Evolutionary conservation across 2,797 vertebrate species (phyloP).

Genomic region (Anolis apletophallus): DNA sequence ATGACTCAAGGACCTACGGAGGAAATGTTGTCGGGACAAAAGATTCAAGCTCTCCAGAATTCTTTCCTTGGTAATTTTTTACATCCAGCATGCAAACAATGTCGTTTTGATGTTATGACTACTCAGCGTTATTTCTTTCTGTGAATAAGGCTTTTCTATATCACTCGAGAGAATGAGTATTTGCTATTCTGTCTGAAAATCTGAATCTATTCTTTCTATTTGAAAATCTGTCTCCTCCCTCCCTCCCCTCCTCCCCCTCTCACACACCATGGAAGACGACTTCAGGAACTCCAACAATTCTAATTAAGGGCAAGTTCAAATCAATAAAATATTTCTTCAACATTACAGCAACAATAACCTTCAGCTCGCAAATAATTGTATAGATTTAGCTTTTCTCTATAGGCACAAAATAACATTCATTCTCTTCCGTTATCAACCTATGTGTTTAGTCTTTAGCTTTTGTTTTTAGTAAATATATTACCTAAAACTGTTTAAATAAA

Average conservation of each 20-base stretch:
- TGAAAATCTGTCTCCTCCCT: conserved; percentile 32
- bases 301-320: conserved; percentile 61
- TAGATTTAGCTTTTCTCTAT: conserved; percentile 33
- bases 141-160: conserved; percentile 41
- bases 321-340: conserved; percentile 60
- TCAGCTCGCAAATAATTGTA: conserved; percentile 22
- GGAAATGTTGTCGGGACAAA: conserved; percentile 50
- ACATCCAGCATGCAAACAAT: conserved; percentile 29
- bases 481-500: conserved; percentile 56
- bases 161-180: conserved; percentile 20
- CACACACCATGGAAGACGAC: conserved; percentile 15
- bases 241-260: not conserved
- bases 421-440: conserved; percentile 45
- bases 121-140: conserved; percentile 58
- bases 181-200: conserved; percentile 15
- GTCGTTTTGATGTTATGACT: conserved; percentile 55
- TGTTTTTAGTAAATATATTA: conserved; percentile 52
- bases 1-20: conserved; percentile 47
- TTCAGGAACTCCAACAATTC: conserved; percentile 49
- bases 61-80: conserved; percentile 49
- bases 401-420: not conserved
- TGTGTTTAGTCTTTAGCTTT: conserved; percentile 37
- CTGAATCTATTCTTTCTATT: conserved; percentile 24
- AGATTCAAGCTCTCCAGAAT: conserved; percentile 45
- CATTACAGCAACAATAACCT: conserved; percentile 47